Conservation (phyloP, 2,888 invertebrate species). For the Lymantria monacha region DNA sequence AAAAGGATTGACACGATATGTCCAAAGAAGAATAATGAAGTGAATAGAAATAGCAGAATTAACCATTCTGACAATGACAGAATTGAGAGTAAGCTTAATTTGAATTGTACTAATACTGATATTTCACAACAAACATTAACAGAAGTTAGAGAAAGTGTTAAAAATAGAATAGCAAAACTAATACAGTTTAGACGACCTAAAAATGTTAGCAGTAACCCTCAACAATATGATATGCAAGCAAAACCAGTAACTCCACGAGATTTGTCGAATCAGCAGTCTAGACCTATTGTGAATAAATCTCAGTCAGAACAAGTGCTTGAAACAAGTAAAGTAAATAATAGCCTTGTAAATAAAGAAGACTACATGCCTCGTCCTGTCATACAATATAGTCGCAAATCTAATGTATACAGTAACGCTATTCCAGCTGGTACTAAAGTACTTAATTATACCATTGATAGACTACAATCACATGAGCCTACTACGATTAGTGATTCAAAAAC, state of each 20-base stretch:
- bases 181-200: constrained; percentile 55
- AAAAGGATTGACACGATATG: constrained; percentile 19
- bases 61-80: constrained; percentile 1
- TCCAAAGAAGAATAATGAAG: neutral
- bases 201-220: constrained; percentile 14
- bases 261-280: neutral
- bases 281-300: constrained; percentile 30
- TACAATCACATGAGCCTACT: neutral
- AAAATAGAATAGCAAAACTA: constrained; percentile 52
- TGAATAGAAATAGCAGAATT: constrained; percentile 1
- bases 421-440: constrained; percentile 4
- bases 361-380: constrained; percentile 22
- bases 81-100: constrained; percentile 7
- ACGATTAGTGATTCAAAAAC: neutral
- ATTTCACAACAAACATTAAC: neutral
- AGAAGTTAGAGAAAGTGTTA: constrained; percentile 26
- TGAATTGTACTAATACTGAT: neutral
- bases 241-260: neutral
- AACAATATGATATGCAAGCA: constrained; percentile 8
- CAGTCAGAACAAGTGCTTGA: constrained; percentile 39
- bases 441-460: constrained; percentile 7
- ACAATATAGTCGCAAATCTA: constrained; percentile 18
- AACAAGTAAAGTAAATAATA: constrained; percentile 28
- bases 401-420: constrained; percentile 6
- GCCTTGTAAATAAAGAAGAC: constrained; percentile 5